A percentile compares a stretch with the other conserved stretches of the same genome.
phyloP scores from a whole-genome alignment of 2,888 invertebrate genomes.

The Polydrusus pterygomalis region DNA sequence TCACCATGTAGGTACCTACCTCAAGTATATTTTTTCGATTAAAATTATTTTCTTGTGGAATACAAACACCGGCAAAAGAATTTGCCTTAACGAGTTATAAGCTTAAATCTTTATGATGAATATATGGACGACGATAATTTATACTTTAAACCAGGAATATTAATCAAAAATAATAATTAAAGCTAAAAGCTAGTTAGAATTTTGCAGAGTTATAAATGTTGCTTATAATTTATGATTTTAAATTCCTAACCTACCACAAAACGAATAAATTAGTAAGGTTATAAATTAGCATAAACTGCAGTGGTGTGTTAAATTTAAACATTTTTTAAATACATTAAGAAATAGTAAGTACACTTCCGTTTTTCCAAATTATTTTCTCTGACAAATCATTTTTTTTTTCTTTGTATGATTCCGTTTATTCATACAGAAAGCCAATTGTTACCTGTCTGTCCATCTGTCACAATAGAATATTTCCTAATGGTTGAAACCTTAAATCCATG shows the following conservation, averaged over 20 bases:
- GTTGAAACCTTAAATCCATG: too few species aligned
- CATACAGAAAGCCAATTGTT: too few species aligned
- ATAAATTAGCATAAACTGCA: slow-evolving; percentile 1
- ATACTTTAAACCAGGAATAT: slow-evolving; percentile 24
- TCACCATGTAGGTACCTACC: too few species aligned
- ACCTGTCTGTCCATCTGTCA: too few species aligned
- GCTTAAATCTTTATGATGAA: slow-evolving; percentile 27
- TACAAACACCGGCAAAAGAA: slow-evolving; percentile 7
- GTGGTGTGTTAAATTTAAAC: slow-evolving; percentile 1
- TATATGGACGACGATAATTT: slow-evolving; percentile 19
- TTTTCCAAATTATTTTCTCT: too few species aligned
- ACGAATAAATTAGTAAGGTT: slow-evolving; percentile 17
- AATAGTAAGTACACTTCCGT: too few species aligned
- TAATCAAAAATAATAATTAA: slow-evolving; percentile 25
- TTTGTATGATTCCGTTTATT: too few species aligned
- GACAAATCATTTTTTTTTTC: too few species aligned
- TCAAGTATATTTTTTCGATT: too few species aligned
- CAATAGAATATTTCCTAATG: too few species aligned
- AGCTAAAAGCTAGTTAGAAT: slow-evolving; percentile 17
- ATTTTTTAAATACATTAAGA: not conserved
- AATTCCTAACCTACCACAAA: slow-evolving; percentile 29
- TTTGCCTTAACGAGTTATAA: slow-evolving; percentile 20
- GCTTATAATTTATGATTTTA: slow-evolving; percentile 26
- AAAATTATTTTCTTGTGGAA: not conserved
- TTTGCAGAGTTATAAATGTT: slow-evolving; percentile 18